A percentile compares a stretch with the other conserved stretches of the same genome.
Conservation (phyloP, 2,888 invertebrate genomes). For the Onchidella celtica region DNA sequence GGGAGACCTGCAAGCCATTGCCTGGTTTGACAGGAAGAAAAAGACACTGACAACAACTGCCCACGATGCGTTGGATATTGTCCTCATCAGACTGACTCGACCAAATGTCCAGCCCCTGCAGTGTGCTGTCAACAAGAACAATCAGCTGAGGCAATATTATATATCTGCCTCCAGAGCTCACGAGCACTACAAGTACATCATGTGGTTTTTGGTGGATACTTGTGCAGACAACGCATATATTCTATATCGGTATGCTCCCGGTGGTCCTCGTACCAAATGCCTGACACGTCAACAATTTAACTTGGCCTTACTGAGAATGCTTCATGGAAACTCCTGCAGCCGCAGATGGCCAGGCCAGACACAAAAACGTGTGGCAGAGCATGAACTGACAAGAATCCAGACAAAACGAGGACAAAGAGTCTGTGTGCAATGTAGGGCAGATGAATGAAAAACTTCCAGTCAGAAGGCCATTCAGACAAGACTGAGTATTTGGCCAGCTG, state of each 20-base stretch:
- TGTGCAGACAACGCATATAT: conserved; percentile 15
- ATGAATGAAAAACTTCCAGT: background rate
- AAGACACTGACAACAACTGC: conserved; percentile 22
- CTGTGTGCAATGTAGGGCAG: conserved; percentile 14
- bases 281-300: conserved; percentile 16
- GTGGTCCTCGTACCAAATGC: conserved; percentile 1
- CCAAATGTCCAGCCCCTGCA: background rate
- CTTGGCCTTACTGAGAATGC: background rate
- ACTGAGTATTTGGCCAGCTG: background rate
- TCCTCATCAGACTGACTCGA: background rate
- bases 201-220: conserved; percentile 9
- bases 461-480: background rate
- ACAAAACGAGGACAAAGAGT: background rate
- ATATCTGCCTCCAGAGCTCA: conserved; percentile 4
- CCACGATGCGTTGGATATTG: background rate
- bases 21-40: conserved; percentile 27
- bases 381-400: background rate
- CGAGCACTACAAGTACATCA: conserved; percentile 10
- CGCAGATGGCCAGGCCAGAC: background rate
- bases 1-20: conserved; percentile 7
- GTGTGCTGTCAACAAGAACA: conserved; percentile 24
- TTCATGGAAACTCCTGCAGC: background rate
- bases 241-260: background rate
- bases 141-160: conserved; percentile 23
- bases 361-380: background rate